Conservation (phyloP, 2,113 vertebrate species). For the Mirza zaza region DNA sequence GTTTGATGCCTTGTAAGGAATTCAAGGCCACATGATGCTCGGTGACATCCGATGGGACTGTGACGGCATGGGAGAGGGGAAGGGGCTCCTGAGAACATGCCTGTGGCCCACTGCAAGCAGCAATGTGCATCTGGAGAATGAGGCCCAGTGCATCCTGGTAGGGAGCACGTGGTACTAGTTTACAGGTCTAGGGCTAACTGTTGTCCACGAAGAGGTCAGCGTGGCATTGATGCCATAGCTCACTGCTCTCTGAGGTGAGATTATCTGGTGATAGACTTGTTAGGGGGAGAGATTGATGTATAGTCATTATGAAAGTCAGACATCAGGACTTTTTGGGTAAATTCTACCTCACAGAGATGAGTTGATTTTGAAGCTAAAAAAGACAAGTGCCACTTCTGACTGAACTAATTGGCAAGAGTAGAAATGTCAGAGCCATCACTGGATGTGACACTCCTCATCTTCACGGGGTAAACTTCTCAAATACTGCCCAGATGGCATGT, state of each 20-base stretch:
- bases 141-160: neutral
- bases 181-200: neutral
- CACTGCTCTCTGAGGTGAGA: neutral
- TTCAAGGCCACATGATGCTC: neutral
- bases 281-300: neutral
- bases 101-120: neutral
- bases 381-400: neutral
- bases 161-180: neutral
- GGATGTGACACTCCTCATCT: neutral
- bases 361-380: neutral
- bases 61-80: neutral
- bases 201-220: neutral
- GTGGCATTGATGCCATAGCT: neutral
- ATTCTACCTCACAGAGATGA: neutral
- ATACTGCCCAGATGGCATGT: neutral
- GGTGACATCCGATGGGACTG: neutral
- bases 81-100: neutral
- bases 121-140: neutral
- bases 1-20: constrained; percentile 4
- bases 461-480: neutral
- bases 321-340: neutral
- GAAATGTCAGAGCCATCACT: neutral
- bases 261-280: neutral
- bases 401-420: neutral
- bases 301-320: neutral